Evolutionary conservation across 2,888 invertebrate genomes (phyloP), one percentile per base, ranked within the genome.

Genomic region (Gymnocheta viridis): DNA sequence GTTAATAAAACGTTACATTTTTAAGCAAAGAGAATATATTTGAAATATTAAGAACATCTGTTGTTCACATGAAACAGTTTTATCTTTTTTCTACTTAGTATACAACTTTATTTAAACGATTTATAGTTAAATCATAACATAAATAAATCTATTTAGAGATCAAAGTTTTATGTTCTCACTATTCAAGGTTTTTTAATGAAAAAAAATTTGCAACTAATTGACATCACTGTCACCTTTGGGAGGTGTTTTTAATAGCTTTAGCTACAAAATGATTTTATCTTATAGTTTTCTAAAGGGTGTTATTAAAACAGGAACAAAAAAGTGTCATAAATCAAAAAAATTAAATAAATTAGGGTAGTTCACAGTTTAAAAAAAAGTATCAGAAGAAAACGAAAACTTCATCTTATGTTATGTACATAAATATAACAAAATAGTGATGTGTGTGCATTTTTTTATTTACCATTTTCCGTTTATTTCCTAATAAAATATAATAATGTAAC

Each of bases 241-340:
- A 56, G 70, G 56, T 70, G 56, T 70, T 70, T n/a, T 70, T 32
- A 41, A 58, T 29, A 69, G 19, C 27, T 69, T 6, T 17, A 27
- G 4, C n/a, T 35, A 72, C 22, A 44, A 72, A 47, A 44, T 32
- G 44, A 41, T 41, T 41, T 70, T 19, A 44, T 70, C 54, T 54
- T 9, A 19, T 41, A 14, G 2, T 12, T 12, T 56, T 69, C 19
- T 29, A 27, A 58, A 47, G 44, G 32, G 70, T 44, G 70, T 67
- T 70, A 17, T 44, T 10, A 19, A 47, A 72, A 47, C 35, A 47
- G 19, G 12, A 54, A 70, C 22, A 14, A 32, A n/a, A 19, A 41
- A 22, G 1, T 58, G 14, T 17, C 17, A 41, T 41, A 56, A 17
- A 19, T 69, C 27, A 54, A 10, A 27, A 44, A 32, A 0, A n/a